Evolutionary conservation across 2,797 vertebrate species (phyloP).

Genomic region (Falco cherrug): DNA sequence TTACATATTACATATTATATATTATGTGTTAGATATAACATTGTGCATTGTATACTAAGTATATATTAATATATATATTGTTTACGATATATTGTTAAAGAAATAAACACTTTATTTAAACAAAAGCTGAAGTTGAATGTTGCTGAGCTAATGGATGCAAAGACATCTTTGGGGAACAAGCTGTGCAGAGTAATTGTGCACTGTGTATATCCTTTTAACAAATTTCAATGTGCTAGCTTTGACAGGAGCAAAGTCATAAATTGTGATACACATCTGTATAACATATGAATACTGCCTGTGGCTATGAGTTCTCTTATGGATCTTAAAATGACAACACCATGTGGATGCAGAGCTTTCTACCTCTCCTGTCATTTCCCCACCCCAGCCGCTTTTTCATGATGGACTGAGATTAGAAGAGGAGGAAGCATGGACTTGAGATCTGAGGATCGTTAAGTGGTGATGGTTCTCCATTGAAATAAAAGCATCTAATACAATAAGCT

Average conservation of each 20-base stretch:
- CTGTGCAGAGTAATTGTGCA: neutral
- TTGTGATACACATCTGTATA: neutral
- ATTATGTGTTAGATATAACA: neutral
- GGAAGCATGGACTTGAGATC: neutral
- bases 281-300: neutral
- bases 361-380: neutral
- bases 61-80: fast-evolving
- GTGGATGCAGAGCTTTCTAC: neutral
- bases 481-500: neutral
- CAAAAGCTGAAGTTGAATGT: neutral
- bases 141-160: fast-evolving
- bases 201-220: neutral
- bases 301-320: neutral
- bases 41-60: neutral
- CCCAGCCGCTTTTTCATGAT: fast-evolving
- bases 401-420: neutral
- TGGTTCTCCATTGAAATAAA: neutral
- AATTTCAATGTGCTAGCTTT: neutral
- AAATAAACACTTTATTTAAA: neutral
- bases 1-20: neutral
- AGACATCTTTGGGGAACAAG: neutral
- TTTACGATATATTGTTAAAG: neutral
- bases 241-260: neutral
- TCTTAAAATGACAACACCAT: neutral
- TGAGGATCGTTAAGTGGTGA: neutral